Base-by-base conservation (phyloP, 2,888 invertebrate genomes). In the Horisme vitalbata region DNA sequence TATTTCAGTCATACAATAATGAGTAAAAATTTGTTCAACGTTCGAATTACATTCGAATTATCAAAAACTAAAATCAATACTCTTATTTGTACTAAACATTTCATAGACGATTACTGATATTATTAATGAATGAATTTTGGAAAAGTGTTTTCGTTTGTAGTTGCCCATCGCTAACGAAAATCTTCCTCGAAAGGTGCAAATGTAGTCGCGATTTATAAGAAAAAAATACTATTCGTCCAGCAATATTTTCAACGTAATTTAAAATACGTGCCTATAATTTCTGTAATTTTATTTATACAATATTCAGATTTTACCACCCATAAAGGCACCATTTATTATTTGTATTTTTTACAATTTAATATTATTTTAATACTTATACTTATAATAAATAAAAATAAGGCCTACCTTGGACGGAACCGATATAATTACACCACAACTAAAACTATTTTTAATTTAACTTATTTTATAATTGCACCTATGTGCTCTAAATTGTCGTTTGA, bases 351-450 rank as follows among this genome's bases (percentile, higher is more conserved):
- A 23, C 13, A 35, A 6, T 27, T 32, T 45, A 7, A 45, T 27
- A 30, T 8, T 41, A 45, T 32, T 41, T 30, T 33, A 54, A 35
- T 38, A 47, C 46, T 55, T 55, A 65, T 14, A 43, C 36, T 73
- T 85, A 85, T 50, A 87, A 88, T 88, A 88, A 88, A 87, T 88
- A 86, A 84, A 74, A 80, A 73, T 81, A 81, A 80, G 76, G 76
- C 69, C 66, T 78, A 73, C 57, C 71, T 62, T 83, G 88, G 88
- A 88, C 88, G 88, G 86, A 83, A 66, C 59, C 57, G 51, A 61
- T 37, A 13, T 31, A 14, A 65, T 57, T 66, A 70, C 53, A 61
- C 51, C 28, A 23, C 39, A 48, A 48, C 41, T 63, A 18, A 10
- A 15, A 8, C 7, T 58, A 58, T 49, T 41, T 47, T 10, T 39